Evolutionary conservation across 1,140 invertebrate species (phyloP), one percentile per base, ranked within the genome.

Genomic region (Sminthurinus signatus): DNA sequence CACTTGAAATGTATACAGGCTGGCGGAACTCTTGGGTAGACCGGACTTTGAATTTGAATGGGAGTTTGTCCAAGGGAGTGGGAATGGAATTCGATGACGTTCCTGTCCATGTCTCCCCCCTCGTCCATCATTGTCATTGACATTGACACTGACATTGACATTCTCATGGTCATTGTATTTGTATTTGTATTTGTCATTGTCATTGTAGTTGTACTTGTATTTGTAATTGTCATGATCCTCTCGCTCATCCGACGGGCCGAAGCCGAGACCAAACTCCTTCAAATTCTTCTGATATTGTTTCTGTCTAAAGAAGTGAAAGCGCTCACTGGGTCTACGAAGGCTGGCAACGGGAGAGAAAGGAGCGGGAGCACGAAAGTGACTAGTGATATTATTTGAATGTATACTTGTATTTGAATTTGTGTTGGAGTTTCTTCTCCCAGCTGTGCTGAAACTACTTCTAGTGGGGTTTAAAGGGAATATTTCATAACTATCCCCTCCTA

Each of bases 1-100:
- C 25, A 54, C 46, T 55, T 54, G 39, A 42, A 68, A 64, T 28
- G 61, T 32, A 42, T 68, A 68, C 36, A 68, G 27, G 52, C 64
- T 62, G 15, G 58, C 42, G 44, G 44, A 55, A 36, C 32, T 31
- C 8, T 48, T 48, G n/a, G 44, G 44, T 8, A 48, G 17, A 5
- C 44, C 8, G n/a, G n/a, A 8, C n/a, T n/a, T 12, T 8, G 54
- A 56, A 39, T 2, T 21, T 8, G 54, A 2, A 15, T 8, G 31
- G 10, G 32, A 3, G 31, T 31, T 21, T 32, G 54, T 23, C 29
- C 4, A 17, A 17, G 5, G n/a, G 23, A 5, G 54, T 10, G 51
- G 23, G 10, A 21, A 54, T 23, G 8, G 21, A 5, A 48, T 17
- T 10, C 19, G 23, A 19, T 48, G n/a, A n/a, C n/a, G n/a, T n/a